Percentiles rank a stretch among this genome's conserved stretches.
Conservation (phyloP, 1,140 invertebrate genomes). For the Cotesia glomerata region DNA sequence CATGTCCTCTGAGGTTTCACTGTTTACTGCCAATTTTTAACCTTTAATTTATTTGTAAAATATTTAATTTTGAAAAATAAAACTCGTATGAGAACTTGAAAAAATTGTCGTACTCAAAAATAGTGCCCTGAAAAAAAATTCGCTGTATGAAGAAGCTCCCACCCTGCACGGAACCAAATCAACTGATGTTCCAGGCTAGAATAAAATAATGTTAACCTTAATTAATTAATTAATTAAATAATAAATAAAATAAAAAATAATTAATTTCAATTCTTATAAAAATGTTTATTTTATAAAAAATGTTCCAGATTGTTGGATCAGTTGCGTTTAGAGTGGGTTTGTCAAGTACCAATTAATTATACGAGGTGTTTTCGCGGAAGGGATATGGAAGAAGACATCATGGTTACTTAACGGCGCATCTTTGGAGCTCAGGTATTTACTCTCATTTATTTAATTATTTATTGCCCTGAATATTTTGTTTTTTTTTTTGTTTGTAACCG, state of each 20-base stretch:
- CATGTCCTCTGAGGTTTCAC: constrained; percentile 28
- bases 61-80: not conserved
- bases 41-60: not conserved
- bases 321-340: not conserved
- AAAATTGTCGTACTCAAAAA: not conserved
- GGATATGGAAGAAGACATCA: not conserved
- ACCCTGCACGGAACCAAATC: constrained; percentile 65
- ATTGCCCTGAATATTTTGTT: not conserved
- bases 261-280: not conserved
- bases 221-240: not conserved
- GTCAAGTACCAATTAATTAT: constrained; percentile 1
- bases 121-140: constrained; percentile 5
- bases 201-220: constrained; percentile 7
- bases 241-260: not conserved
- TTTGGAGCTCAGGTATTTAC: not conserved
- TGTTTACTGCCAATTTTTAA: not conserved
- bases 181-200: constrained; percentile 49
- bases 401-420: not conserved
- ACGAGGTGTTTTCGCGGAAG: not conserved
- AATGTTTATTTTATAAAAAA: not conserved
- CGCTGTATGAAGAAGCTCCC: constrained; percentile 42
- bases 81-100: no score
- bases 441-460: not conserved
- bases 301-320: not conserved
- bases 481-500: not conserved